These are phyloP conservation scores for Gonocerus acuteangulatus DNA, from an alignment of 2,888 invertebrate genomes.

Conservation along the genomic window DNA sequence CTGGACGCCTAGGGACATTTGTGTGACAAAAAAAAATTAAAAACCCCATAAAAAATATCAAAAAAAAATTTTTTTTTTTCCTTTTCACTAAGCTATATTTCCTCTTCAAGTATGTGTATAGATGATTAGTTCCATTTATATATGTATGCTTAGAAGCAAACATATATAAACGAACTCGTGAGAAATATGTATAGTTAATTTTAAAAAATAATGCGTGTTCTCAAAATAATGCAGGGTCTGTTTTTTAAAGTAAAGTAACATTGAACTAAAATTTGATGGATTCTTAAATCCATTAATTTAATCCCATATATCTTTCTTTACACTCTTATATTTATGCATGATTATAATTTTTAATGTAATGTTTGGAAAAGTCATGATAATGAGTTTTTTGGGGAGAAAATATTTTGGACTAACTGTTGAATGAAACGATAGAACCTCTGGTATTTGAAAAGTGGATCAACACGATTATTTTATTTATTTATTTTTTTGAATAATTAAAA, in stretches of 20 bases:
- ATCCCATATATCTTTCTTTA: not conserved
- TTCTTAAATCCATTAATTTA: not conserved
- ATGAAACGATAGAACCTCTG: not conserved
- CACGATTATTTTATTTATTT: constrained; percentile 1
- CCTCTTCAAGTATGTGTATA: constrained; percentile 17
- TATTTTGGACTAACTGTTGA: constrained; percentile 9
- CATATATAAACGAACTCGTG: constrained; percentile 10
- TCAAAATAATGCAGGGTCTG: constrained; percentile 27
- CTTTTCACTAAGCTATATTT: constrained; percentile 20
- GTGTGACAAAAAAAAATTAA: constrained; percentile 18
- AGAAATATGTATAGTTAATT: constrained; percentile 17
- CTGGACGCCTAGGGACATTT: constrained; percentile 23
- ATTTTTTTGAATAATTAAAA: not conserved
- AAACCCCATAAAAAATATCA: constrained; percentile 22
- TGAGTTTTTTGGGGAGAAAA: constrained; percentile 19
- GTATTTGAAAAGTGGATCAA: not conserved
- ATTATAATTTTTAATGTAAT: not conserved
- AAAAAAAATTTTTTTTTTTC: constrained; percentile 14
- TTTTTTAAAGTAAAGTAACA: constrained; percentile 19
- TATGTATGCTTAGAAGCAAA: not conserved
- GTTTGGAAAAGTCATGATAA: constrained; percentile 25
- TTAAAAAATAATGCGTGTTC: constrained; percentile 20
- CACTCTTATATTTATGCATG: not conserved
- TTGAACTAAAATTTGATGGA: constrained; percentile 3
- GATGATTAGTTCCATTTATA: constrained; percentile 4